Conservation (phyloP, 2,888 invertebrate species). For the Operophtera brumata region DNA sequence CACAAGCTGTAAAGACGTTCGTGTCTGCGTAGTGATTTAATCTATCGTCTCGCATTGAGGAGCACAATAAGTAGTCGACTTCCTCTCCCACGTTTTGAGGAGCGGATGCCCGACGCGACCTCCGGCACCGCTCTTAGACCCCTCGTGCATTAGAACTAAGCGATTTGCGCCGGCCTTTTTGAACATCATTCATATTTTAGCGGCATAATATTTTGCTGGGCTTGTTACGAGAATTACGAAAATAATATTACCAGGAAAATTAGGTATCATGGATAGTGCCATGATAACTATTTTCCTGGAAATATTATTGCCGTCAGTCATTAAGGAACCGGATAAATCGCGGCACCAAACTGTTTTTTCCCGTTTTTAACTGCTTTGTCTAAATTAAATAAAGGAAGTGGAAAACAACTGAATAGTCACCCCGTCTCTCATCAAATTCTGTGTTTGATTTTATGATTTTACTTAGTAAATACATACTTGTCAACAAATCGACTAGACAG, state of each 20-base stretch:
- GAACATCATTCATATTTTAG: conserved; percentile 19
- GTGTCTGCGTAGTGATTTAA: conserved; percentile 47
- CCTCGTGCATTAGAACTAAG: conserved; percentile 46
- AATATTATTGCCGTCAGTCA: too few relatives aligned
- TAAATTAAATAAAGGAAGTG: too few relatives aligned
- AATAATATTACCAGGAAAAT: too few relatives aligned
- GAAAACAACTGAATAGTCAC: too few relatives aligned
- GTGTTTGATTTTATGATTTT: too few relatives aligned
- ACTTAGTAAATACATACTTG: too few relatives aligned
- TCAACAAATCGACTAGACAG: too few relatives aligned
- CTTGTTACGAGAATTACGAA: conserved; percentile 6
- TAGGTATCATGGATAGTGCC: neutral
- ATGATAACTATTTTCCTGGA: too few relatives aligned
- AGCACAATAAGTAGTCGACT: conserved; percentile 77
- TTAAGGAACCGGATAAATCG: too few relatives aligned
- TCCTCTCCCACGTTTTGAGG: conserved; percentile 77
- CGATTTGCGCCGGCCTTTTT: conserved; percentile 24
- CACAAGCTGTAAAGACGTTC: conserved; percentile 39
- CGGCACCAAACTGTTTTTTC: too few relatives aligned
- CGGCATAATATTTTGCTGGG: conserved; percentile 10
- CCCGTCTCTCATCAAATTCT: too few relatives aligned
- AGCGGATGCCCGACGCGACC: conserved; percentile 72
- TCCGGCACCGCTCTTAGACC: conserved; percentile 57
- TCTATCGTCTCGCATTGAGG: conserved; percentile 75
- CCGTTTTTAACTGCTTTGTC: too few relatives aligned